Percentiles rank a stretch among this genome's conserved stretches.
Evolutionary conservation across 2,113 vertebrate species (phyloP).

Genomic region (Saccopteryx leptura): DNA sequence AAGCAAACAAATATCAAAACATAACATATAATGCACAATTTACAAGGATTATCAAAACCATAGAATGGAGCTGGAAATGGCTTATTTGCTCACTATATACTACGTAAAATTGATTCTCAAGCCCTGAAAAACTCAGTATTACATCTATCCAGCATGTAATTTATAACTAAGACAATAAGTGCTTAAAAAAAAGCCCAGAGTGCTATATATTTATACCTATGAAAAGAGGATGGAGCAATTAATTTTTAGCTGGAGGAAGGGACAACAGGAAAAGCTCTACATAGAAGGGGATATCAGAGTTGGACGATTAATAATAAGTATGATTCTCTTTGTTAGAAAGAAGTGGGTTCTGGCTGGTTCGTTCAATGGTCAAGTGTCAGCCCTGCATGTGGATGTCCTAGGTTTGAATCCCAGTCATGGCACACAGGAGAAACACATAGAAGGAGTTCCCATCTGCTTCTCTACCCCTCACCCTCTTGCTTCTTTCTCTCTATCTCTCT

Average conservation of each 20-base stretch:
- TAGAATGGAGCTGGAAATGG: neutral
- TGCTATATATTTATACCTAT: neutral
- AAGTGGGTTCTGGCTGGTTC: no score
- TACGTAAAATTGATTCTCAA: conserved; percentile 38
- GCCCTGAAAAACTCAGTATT: conserved; percentile 33
- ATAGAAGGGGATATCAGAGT: neutral
- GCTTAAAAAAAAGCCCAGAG: neutral
- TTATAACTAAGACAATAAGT: conserved; percentile 31
- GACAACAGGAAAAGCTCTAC: neutral
- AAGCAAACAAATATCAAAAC: neutral
- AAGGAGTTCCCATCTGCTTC: no score
- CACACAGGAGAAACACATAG: no score
- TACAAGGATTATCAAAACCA: neutral
- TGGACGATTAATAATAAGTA: neutral
- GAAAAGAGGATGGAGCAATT: neutral
- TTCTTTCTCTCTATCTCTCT: no score
- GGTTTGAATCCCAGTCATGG: no score
- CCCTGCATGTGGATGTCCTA: no score
- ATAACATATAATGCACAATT: neutral
- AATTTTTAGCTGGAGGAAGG: conserved; percentile 23
- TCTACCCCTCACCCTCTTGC: no score
- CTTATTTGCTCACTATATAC: neutral
- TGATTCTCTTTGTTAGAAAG: conserved; percentile 2
- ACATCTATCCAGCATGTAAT: neutral
- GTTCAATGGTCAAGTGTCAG: no score